Evolutionary conservation across 2,888 invertebrate species (phyloP).

Genomic region (Clitarchus hookeri): DNA sequence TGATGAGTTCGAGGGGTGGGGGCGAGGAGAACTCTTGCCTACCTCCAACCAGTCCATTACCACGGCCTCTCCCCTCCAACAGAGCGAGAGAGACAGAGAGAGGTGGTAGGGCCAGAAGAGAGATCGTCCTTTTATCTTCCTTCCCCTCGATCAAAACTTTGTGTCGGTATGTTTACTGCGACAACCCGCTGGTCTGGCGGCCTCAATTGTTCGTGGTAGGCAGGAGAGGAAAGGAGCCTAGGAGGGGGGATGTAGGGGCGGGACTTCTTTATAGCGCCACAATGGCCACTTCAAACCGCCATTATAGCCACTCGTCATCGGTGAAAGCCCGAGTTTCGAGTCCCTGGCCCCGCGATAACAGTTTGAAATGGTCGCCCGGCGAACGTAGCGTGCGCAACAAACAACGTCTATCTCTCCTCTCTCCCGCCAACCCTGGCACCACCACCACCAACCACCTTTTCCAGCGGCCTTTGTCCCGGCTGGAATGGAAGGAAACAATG

Average conservation of each 20-base stretch:
- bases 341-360: background rate
- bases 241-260: background rate
- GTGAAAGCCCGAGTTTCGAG: background rate
- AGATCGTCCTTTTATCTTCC: background rate
- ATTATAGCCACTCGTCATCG: slow-evolving; percentile 14
- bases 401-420: background rate
- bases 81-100: background rate
- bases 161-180: slow-evolving; percentile 14
- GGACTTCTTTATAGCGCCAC: background rate
- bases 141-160: slow-evolving; percentile 2
- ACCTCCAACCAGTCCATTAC: background rate
- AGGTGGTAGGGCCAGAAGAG: no score
- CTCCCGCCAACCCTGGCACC: background rate
- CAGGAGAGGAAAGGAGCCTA: background rate
- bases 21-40: background rate
- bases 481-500: background rate
- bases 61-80: background rate
- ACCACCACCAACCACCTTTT: no score
- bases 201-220: background rate
- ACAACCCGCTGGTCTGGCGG: slow-evolving; percentile 14
- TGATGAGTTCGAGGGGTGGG: background rate
- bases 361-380: background rate
- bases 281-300: slow-evolving; percentile 14
- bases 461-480: background rate
- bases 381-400: background rate